Percentiles rank a stretch among this genome's conserved stretches.
phyloP scores from a whole-genome alignment of 2,113 vertebrate species.

The Megaptera novaeangliae region DNA sequence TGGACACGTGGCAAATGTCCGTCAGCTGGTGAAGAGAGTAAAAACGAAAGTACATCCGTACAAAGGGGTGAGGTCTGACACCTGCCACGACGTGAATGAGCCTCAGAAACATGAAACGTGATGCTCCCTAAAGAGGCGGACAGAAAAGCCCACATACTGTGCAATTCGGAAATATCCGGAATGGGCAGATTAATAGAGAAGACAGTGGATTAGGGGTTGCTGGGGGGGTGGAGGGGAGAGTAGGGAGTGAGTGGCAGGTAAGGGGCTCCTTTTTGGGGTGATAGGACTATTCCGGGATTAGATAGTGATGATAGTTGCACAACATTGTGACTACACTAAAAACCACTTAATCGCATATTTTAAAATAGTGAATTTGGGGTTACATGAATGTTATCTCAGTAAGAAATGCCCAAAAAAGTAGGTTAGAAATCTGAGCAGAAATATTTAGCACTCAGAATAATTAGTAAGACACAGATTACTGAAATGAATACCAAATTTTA shows the following conservation, averaged over 20 bases:
- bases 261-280: no score
- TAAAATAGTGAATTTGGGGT: not conserved
- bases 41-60: accelerated
- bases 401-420: not conserved
- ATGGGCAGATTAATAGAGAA: accelerated
- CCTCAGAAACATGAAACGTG: accelerated
- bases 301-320: accelerated
- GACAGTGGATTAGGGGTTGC: not conserved
- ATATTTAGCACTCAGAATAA: not conserved
- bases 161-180: accelerated
- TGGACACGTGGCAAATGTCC: accelerated
- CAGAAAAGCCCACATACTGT: accelerated
- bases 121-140: accelerated
- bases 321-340: accelerated
- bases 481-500: not conserved
- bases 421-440: not conserved
- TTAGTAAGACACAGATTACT: not conserved
- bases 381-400: not conserved
- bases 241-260: accelerated
- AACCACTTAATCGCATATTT: not conserved
- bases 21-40: not conserved
- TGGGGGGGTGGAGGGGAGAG: not conserved
- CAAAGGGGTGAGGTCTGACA: accelerated
- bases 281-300: accelerated
- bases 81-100: accelerated